phyloP scores from a whole-genome alignment of 2,113 vertebrate species.

The Paralichthys olivaceus region DNA sequence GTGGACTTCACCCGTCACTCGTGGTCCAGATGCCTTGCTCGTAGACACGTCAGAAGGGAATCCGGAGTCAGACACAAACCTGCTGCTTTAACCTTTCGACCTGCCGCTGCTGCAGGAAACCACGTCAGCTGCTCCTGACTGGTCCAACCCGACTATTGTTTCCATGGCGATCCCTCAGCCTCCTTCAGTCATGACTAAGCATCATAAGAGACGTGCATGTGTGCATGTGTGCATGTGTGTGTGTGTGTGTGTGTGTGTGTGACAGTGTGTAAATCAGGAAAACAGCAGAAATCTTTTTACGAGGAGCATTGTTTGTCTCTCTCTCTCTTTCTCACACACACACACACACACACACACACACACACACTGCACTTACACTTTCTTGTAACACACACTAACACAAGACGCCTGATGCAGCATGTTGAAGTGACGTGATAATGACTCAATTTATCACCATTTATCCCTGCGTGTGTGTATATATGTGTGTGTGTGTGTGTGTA shows the following conservation, averaged over 20 bases:
- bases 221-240: conserved; percentile 17
- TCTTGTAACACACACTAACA: background rate
- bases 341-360: too few relatives aligned
- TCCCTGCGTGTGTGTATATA: background rate
- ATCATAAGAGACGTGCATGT: conserved; percentile 19
- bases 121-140: background rate
- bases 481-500: conserved; percentile 13
- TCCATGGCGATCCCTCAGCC: conserved; percentile 55
- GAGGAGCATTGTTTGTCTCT: too few relatives aligned
- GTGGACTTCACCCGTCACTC: too few relatives aligned
- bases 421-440: conserved; percentile 42
- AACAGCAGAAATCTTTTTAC: too few relatives aligned
- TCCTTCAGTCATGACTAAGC: conserved; percentile 61
- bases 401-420: background rate
- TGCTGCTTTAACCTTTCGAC: too few relatives aligned
- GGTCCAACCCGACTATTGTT: conserved; percentile 20
- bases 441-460: conserved; percentile 47
- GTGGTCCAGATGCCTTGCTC: too few relatives aligned
- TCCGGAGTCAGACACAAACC: too few relatives aligned
- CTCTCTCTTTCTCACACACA: too few relatives aligned
- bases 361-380: too few relatives aligned
- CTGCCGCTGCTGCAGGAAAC: background rate
- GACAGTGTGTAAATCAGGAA: too few relatives aligned
- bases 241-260: background rate
- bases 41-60: too few relatives aligned